Conservation (phyloP, 2,888 invertebrate genomes). For the Leucozona laternaria region DNA sequence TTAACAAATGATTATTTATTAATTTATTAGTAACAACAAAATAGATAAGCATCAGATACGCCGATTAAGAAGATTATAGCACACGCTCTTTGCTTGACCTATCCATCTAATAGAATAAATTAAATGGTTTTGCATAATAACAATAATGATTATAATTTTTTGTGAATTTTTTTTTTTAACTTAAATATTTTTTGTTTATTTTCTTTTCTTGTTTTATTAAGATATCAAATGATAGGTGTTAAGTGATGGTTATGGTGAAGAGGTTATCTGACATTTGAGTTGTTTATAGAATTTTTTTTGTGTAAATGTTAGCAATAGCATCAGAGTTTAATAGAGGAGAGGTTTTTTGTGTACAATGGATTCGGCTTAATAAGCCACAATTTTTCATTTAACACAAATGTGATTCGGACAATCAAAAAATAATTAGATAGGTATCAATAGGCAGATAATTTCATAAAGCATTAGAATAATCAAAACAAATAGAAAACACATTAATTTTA, state of each 20-base stretch:
- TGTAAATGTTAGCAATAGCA: background rate
- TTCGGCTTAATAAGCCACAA: no score
- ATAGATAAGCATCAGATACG: background rate
- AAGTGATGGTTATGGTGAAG: background rate
- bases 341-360: no score
- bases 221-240: background rate
- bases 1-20: background rate
- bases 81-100: background rate
- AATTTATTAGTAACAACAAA: background rate
- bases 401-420: no score
- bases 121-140: background rate
- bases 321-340: no score
- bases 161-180: background rate
- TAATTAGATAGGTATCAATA: no score
- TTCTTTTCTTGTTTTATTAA: background rate
- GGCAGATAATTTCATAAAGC: no score
- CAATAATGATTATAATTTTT: background rate
- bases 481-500: no score
- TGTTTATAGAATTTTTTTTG: background rate
- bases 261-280: background rate
- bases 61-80: background rate
- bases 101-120: background rate
- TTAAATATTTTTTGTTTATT: constrained; percentile 1
- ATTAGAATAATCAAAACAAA: no score
- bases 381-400: no score